Evolutionary conservation across 2,113 vertebrate species (phyloP).

Genomic region (Circaetus cinerascens): DNA sequence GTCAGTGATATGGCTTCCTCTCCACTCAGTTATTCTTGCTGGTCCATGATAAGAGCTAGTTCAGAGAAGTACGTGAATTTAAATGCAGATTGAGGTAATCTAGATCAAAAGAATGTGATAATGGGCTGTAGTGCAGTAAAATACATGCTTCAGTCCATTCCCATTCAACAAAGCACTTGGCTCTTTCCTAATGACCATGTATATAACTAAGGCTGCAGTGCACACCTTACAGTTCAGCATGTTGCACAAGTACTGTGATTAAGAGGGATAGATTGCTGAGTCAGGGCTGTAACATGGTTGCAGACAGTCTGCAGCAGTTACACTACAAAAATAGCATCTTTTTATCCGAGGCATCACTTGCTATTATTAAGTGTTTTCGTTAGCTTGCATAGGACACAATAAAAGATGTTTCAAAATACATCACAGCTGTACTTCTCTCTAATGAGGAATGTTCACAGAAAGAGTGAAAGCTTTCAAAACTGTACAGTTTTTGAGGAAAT

Average conservation of each 20-base stretch:
- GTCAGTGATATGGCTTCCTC: not conserved
- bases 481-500: not conserved
- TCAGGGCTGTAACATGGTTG: not conserved
- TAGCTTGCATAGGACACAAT: not conserved
- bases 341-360: not conserved
- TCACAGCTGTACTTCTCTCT: not conserved
- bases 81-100: not conserved
- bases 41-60: not conserved
- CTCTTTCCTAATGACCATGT: not conserved
- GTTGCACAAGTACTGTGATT: accelerated
- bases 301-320: not conserved
- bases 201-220: not conserved
- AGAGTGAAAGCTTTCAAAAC: not conserved
- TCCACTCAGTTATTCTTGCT: not conserved
- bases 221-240: not conserved
- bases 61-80: not conserved
- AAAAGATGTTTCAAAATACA: not conserved
- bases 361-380: not conserved
- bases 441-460: not conserved
- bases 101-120: not conserved
- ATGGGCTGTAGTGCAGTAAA: not conserved
- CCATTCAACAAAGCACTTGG: not conserved
- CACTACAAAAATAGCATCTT: too few species aligned
- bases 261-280: not conserved
- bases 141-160: not conserved